A percentile compares a stretch with the other conserved stretches of the same genome.
These are phyloP conservation scores for Plemyria rubiginata DNA, from an alignment of 2,888 invertebrate species.

Conservation along the genomic window DNA sequence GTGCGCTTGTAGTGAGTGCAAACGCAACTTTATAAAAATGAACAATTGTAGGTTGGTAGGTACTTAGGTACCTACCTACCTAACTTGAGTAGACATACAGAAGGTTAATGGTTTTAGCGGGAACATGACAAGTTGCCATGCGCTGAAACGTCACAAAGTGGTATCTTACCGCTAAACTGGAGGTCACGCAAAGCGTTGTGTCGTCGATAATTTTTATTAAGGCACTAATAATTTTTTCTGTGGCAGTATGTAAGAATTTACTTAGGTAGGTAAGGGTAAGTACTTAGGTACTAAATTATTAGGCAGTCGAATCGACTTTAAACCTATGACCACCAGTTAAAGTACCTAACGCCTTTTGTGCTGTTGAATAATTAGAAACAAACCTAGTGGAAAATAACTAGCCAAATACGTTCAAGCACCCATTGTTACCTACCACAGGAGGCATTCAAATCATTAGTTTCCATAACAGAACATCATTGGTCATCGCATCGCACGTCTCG, in stretches of 20 bases:
- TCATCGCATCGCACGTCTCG: conserved; percentile 63
- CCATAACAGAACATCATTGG: conserved; percentile 63
- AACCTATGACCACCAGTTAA: conserved; percentile 10
- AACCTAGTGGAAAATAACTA: conserved; percentile 48
- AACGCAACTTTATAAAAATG: neutral
- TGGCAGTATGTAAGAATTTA: no score
- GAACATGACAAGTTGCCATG: conserved; percentile 60
- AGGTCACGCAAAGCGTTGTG: conserved; percentile 55
- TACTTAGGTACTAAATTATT: neutral
- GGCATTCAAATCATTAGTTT: conserved; percentile 63
- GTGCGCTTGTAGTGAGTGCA: no score
- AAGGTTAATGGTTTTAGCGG: conserved; percentile 73
- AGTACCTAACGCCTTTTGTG: conserved; percentile 44
- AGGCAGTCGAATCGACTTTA: no score
- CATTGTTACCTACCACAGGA: conserved; percentile 60
- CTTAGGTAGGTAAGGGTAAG: no score
- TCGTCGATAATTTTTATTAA: no score
- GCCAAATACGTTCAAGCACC: conserved; percentile 67
- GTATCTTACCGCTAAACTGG: conserved; percentile 56
- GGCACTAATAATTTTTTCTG: no score
- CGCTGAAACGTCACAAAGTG: conserved; percentile 51
- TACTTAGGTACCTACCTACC: neutral
- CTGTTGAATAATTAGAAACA: conserved; percentile 54
- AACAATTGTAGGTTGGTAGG: no score
- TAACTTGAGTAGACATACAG: conserved; percentile 31